Evolutionary conservation across 2,888 invertebrate species (phyloP).

Genomic region (Conistra vaccinii): DNA sequence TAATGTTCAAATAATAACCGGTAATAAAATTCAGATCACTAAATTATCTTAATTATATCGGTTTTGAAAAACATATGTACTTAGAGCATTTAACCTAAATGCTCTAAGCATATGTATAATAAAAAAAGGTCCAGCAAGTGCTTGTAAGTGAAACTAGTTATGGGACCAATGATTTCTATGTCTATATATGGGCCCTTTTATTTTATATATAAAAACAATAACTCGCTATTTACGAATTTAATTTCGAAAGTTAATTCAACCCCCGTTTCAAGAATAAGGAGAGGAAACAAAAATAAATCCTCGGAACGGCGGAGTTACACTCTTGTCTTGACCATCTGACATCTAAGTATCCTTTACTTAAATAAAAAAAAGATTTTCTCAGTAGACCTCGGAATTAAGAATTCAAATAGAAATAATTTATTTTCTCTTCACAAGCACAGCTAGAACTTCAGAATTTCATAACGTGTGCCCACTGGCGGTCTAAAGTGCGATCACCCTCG

Average conservation of each 20-base stretch:
- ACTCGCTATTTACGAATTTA: too few species aligned
- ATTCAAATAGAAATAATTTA: too few species aligned
- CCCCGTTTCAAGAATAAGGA: neutral
- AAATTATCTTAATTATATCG: neutral
- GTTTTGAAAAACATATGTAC: neutral
- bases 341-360: too few species aligned
- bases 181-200: neutral
- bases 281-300: neutral
- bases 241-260: neutral
- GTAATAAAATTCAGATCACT: neutral
- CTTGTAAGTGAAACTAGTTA: neutral
- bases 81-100: too few species aligned
- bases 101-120: too few species aligned
- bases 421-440: too few species aligned
- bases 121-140: too few species aligned
- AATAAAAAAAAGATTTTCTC: neutral
- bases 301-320: neutral
- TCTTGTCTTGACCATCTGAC: neutral
- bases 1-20: slow-evolving; percentile 40
- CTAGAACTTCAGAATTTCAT: neutral
- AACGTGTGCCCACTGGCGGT: neutral
- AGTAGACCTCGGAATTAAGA: neutral
- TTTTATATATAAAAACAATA: neutral
- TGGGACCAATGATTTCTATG: too few species aligned
- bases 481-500: too few species aligned